Conservation (phyloP, 2,113 vertebrate species). For the Melanerpes formicivorus region DNA sequence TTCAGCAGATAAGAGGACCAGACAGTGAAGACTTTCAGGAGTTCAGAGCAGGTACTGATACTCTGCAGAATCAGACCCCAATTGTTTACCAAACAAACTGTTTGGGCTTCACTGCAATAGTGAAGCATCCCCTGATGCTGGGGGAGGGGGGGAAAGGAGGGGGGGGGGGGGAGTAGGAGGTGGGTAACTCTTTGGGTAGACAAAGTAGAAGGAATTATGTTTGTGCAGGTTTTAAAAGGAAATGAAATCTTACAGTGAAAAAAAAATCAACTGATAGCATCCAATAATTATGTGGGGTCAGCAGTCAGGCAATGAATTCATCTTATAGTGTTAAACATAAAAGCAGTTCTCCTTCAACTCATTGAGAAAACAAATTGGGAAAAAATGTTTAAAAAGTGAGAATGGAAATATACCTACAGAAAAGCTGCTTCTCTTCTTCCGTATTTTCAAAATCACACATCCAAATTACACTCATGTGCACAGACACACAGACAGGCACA, state of each 20-base stretch:
- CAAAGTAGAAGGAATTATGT: not conserved
- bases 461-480: not conserved
- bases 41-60: not conserved
- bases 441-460: not conserved
- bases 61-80: not conserved
- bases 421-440: constrained; percentile 6
- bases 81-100: not conserved
- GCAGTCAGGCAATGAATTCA: not conserved
- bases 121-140: not conserved
- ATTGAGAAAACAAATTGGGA: not conserved
- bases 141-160: not conserved
- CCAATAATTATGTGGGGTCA: not conserved
- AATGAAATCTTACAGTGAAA: constrained; percentile 24
- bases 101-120: not conserved
- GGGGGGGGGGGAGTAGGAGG: no score
- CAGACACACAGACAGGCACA: not conserved
- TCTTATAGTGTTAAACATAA: constrained; percentile 26
- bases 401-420: constrained; percentile 7
- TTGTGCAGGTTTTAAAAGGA: constrained; percentile 1
- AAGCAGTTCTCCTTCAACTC: not conserved
- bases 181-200: not conserved
- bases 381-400: not conserved
- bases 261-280: constrained; percentile 31
- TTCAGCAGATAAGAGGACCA: constrained; percentile 13
- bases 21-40: not conserved